These are phyloP conservation scores for Coenonympha arcania DNA, from an alignment of 2,888 invertebrate genomes.

Conservation along the genomic window DNA sequence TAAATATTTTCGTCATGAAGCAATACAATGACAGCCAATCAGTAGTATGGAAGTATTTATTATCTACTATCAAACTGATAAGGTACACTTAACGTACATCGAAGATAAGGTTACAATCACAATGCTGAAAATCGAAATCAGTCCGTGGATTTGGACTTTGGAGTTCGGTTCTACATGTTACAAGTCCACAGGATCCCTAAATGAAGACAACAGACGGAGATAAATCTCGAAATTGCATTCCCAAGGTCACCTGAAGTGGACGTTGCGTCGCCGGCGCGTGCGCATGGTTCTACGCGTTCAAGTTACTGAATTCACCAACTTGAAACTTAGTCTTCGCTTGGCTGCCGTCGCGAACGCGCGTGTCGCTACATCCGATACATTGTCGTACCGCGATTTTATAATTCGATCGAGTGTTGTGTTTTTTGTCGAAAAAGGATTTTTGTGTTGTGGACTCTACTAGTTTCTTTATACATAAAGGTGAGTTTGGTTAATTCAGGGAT, in stretches of 20 bases:
- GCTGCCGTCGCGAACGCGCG: conserved; percentile 33
- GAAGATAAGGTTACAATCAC: too few species aligned
- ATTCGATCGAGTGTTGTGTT: conserved; percentile 42
- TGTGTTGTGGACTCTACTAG: conserved; percentile 47
- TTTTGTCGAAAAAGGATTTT: conserved; percentile 42
- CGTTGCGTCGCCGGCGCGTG: conserved; percentile 33
- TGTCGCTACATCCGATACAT: conserved; percentile 22
- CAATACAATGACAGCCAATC: too few species aligned
- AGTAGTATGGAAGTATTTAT: too few species aligned
- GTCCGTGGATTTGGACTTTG: too few species aligned
- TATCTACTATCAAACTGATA: too few species aligned
- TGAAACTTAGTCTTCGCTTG: conserved; percentile 49
- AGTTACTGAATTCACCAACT: conserved; percentile 22
- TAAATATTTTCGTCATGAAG: too few species aligned
- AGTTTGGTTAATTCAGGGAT: neutral
- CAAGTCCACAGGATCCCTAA: conserved; percentile 1
- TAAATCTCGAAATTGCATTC: conserved; percentile 58
- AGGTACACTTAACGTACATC: too few species aligned
- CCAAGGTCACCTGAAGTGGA: conserved; percentile 40
- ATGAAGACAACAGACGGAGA: conserved; percentile 31
- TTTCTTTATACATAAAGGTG: conserved; percentile 47
- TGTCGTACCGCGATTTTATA: conserved; percentile 7
- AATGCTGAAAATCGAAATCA: too few species aligned
- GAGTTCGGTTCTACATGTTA: neutral
- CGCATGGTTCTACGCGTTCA: conserved; percentile 32